Conservation (phyloP, 2,797 vertebrate species). For the Thunnus albacares region DNA sequence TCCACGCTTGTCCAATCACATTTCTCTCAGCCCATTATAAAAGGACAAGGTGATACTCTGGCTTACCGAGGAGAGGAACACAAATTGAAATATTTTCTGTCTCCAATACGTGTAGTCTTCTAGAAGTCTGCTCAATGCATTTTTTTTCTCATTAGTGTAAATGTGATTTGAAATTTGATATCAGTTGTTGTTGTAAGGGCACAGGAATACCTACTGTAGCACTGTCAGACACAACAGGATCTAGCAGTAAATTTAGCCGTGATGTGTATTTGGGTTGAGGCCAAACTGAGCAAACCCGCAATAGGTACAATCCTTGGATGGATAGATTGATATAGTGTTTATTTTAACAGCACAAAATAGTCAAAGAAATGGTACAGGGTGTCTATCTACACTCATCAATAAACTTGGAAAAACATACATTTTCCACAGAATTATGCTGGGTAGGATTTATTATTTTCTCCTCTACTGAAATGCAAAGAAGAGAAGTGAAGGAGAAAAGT, state of each 20-base stretch:
- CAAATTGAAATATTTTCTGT: constrained; percentile 81
- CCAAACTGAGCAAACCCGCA: neutral
- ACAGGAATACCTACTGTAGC: neutral
- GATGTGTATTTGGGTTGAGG: neutral
- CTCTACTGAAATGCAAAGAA: constrained; percentile 4
- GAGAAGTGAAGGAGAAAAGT: constrained; percentile 45
- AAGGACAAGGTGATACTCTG: constrained; percentile 80
- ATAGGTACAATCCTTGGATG: neutral
- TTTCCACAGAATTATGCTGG: neutral
- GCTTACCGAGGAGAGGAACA: constrained; percentile 71
- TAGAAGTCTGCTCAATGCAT: constrained; percentile 48
- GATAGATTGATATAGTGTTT: neutral
- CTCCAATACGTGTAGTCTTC: constrained; percentile 46
- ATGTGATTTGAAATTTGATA: neutral
- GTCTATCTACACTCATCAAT: constrained; percentile 4
- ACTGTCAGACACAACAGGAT: neutral
- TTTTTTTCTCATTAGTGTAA: constrained; percentile 50
- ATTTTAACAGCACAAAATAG: constrained; percentile 5
- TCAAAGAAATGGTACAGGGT: neutral
- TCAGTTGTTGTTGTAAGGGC: neutral
- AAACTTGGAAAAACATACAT: neutral
- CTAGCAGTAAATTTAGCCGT: neutral
- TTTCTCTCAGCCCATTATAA: constrained; percentile 82
- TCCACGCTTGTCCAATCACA: constrained; percentile 83
- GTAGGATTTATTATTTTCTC: neutral